A percentile compares a stretch with the other conserved stretches of the same genome.
Conservation (phyloP, 2,888 invertebrate genomes). For the Yponomeuta malinellus region DNA sequence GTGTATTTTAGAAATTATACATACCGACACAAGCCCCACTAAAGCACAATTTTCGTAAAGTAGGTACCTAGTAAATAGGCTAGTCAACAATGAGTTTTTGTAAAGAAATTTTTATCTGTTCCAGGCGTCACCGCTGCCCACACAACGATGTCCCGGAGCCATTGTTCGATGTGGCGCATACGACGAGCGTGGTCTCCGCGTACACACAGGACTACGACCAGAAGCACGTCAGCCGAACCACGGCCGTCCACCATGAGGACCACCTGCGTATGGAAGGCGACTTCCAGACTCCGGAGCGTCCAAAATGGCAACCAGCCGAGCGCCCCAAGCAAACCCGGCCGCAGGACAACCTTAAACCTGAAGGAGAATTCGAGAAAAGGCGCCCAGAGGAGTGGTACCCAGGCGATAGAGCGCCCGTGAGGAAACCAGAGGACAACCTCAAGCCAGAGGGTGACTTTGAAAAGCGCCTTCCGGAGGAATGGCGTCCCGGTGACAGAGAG, state of each 20-base stretch:
- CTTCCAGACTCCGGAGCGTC: slow-evolving; percentile 73
- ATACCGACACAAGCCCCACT: too few species aligned
- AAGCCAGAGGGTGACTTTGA: slow-evolving; percentile 75
- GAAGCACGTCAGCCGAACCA: slow-evolving; percentile 77
- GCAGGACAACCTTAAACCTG: slow-evolving; percentile 50
- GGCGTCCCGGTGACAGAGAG: slow-evolving; percentile 61
- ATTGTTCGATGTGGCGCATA: slow-evolving; percentile 75
- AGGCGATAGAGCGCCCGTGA: slow-evolving; percentile 42
- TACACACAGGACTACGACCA: slow-evolving; percentile 80
- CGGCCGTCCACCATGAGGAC: slow-evolving; percentile 79
- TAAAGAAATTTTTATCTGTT: slow-evolving; percentile 30
- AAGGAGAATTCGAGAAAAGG: slow-evolving; percentile 48
- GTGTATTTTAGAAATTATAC: too few species aligned
- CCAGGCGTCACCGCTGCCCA: slow-evolving; percentile 89
- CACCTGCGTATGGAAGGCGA: slow-evolving; percentile 84
- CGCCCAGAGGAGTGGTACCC: slow-evolving; percentile 44
- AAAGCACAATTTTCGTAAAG: too few species aligned
- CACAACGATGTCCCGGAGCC: slow-evolving; percentile 80
- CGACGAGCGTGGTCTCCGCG: slow-evolving; percentile 75
- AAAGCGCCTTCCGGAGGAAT: slow-evolving; percentile 54
- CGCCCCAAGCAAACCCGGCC: slow-evolving; percentile 72
- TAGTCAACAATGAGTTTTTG: too few species aligned
- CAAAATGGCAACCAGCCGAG: slow-evolving; percentile 74
- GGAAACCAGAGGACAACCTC: slow-evolving; percentile 74
- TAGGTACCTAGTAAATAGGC: too few species aligned